A percentile compares a stretch with the other conserved stretches of the same genome.
phyloP scores from a whole-genome alignment of 1,140 invertebrate species.

The Phortica variegata region DNA sequence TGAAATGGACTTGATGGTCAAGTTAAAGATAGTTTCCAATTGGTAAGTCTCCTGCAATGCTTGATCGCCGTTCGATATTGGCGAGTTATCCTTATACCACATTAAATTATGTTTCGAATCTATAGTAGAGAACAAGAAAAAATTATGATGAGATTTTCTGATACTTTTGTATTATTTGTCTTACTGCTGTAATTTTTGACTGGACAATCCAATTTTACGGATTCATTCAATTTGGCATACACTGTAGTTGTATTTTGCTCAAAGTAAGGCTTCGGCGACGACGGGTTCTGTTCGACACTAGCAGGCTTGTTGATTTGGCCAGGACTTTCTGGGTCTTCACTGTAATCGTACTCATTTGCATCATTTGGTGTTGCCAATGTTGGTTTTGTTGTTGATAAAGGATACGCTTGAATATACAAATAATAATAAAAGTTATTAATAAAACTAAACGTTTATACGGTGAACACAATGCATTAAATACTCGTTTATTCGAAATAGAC shows the following conservation, averaged over 20 bases:
- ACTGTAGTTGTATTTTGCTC: constrained; percentile 2
- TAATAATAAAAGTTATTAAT: too few relatives aligned
- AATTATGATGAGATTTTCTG: too few relatives aligned
- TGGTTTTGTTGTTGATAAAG: too few relatives aligned
- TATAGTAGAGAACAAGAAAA: not conserved
- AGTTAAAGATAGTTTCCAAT: constrained; percentile 3
- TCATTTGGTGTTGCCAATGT: too few relatives aligned
- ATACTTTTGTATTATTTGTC: not conserved
- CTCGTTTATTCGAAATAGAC: too few relatives aligned
- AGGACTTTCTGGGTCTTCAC: constrained; percentile 1
- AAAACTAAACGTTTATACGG: too few relatives aligned
- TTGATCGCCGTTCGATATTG: not conserved
- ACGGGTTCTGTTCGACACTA: too few relatives aligned
- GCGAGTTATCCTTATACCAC: constrained; percentile 2
- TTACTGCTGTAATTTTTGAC: constrained; percentile 7
- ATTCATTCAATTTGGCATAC: not conserved
- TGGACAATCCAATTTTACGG: constrained; percentile 3
- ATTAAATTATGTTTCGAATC: constrained; percentile 1
- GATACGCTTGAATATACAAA: too few relatives aligned
- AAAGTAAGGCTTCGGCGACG: constrained; percentile 1
- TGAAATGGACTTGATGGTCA: constrained; percentile 1
- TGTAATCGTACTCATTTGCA: too few relatives aligned
- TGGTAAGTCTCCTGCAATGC: not conserved
- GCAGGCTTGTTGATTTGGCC: too few relatives aligned
- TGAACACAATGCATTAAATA: too few relatives aligned